phyloP scores from a whole-genome alignment of 2,888 invertebrate genomes.

The Rosalia funebris region DNA sequence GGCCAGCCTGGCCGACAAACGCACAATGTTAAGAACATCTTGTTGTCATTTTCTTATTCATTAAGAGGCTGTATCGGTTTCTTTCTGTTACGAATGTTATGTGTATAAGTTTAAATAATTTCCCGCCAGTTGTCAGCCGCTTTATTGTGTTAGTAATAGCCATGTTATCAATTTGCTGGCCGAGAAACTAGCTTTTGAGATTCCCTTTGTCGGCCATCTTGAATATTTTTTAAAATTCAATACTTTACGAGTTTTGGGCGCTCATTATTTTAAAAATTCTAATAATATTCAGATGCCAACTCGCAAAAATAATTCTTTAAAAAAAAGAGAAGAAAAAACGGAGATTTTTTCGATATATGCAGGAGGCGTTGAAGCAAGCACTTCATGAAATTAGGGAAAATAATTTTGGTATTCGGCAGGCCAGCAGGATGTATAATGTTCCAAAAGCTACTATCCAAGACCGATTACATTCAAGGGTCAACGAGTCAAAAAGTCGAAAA shows the following conservation, averaged over 20 bases:
- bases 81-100: not conserved
- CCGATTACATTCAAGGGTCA: not conserved
- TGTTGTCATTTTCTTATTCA: not conserved
- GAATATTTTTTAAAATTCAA: not conserved
- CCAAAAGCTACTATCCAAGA: slow-evolving; percentile 1
- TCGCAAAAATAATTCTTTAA: not conserved
- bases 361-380: not conserved
- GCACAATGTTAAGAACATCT: not conserved
- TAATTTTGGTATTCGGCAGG: not conserved
- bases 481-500: not conserved
- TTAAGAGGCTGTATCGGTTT: not conserved
- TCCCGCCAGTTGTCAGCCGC: not conserved
- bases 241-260: not conserved
- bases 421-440: not conserved
- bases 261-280: not conserved
- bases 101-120: not conserved
- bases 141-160: not conserved
- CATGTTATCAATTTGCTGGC: not conserved
- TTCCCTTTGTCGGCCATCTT: not conserved
- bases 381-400: not conserved
- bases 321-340: not conserved
- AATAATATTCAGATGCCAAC: not conserved
- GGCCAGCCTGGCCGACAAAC: not conserved
- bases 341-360: not conserved
- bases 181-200: not conserved